Percentiles rank a stretch among this genome's conserved stretches.
Conservation (phyloP, 2,113 vertebrate genomes). For the Plotosus lineatus region DNA sequence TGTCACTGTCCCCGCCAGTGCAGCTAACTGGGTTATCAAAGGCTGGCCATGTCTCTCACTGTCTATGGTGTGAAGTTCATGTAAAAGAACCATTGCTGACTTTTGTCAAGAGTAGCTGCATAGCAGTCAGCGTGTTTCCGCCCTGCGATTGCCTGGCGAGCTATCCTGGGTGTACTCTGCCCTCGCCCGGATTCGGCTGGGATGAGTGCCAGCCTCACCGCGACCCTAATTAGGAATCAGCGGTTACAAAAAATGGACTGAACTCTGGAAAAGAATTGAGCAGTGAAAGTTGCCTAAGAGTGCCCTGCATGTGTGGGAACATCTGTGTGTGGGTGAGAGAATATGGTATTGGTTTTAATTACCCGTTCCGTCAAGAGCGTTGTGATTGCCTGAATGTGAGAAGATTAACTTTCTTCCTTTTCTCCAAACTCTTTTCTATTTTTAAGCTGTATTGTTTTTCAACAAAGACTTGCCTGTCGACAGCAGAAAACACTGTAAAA, state of each 20-base stretch:
- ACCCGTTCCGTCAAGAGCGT: background rate
- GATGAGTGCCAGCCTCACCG: too few species aligned
- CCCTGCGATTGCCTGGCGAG: too few species aligned
- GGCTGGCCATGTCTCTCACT: too few species aligned
- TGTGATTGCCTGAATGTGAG: background rate
- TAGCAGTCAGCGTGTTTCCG: too few species aligned
- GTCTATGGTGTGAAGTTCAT: too few species aligned
- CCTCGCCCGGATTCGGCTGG: too few species aligned
- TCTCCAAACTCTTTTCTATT: background rate
- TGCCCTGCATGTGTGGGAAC: constrained; percentile 9
- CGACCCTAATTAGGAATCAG: too few species aligned
- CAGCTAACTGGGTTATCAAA: too few species aligned
- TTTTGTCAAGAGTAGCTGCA: too few species aligned
- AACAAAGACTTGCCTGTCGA: background rate
- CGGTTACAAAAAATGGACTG: background rate
- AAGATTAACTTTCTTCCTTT: constrained; percentile 22
- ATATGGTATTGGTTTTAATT: constrained; percentile 16
- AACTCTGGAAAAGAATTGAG: background rate
- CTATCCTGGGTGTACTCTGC: too few species aligned
- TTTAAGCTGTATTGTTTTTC: background rate
- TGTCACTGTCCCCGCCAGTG: too few species aligned
- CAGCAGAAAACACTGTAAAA: background rate
- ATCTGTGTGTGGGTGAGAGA: background rate
- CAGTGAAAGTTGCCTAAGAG: background rate
- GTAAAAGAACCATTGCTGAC: too few species aligned